Evolutionary conservation across 2,888 invertebrate genomes (phyloP), one percentile per base, ranked within the genome.

Genomic region (Gortyna flavago): DNA sequence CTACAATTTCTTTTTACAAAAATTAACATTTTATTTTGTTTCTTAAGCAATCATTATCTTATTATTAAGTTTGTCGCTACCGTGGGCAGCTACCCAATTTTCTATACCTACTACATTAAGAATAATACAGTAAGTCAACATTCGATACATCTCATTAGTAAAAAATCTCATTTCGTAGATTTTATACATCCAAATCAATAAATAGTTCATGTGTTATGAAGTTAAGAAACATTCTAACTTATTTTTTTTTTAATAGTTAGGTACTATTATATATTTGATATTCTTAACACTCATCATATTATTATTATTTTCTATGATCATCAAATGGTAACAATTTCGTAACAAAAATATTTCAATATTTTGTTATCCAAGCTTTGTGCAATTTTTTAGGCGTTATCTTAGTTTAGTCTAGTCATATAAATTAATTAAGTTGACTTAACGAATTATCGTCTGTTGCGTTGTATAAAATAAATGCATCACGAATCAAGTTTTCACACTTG

Each of bases 11-110:
- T 70, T 65, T 62, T 61, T 89, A 85, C 72, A 88, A 89, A 88
- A 90, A 79, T 90, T 85, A 90, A 90, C 88, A 87, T 87, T 89
- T 89, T 87, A 90, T 86, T 90, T 79, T 70, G 68, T 77, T 84
- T 83, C 80, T 79, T 86, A 87, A 48, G 86, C 79, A 84, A 74
- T 82, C 65, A 83, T 67, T 74, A 44, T 35, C 57, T 81, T 75
- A 65, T 64, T 75, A 84, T 72, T 76, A 77, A 77, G 71, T 81
- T 73, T 66, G 72, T 77, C n/a, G 72, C 84, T 72, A 79, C 77
- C 76, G 59, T 73, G 57, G 71, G 78, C 67, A 77, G 79, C 77
- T 74, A 65, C 68, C 64, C n/a, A 80, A 72, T 72, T 73, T 74
- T 61, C 72, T 86, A 81, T 54, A 75, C n/a, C n/a, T n/a, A n/a